Evolutionary conservation across 2,888 invertebrate species (phyloP), one percentile per base, ranked within the genome.

Genomic region (Spisula subtruncata): DNA sequence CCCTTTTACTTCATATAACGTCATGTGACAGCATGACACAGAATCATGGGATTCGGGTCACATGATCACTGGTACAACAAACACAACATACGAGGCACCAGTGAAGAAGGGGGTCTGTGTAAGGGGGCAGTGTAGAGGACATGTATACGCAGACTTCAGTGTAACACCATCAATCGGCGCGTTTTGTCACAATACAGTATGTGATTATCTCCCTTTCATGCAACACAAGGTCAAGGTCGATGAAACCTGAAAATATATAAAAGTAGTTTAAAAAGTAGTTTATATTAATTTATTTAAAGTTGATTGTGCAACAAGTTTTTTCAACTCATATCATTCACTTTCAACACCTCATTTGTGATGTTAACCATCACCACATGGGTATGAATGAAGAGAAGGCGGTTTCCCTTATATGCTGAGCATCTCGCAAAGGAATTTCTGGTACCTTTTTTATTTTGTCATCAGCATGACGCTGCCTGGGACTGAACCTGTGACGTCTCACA

Each of bases 161-260:
- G n/a, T 66, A 25, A 66, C n/a, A 66, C 8, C 2, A 16, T 75
- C 5, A 16, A 75, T 75, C 32, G 12, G 29, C 75, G 29, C 18
- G 35, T 25, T 51, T 10, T 75, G 75, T 75, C 75, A 75, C 75
- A 75, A 75, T 75, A 75, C 75, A 75, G 35, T 18, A 35, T 32
- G 35, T 35, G 32, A 35, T 75, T 75, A 35, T 75, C 35, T 75
- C 75, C 75, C 32, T 75, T 75, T n/a, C 25, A 25, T n/a, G 46
- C 6, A 1, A 25, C 35, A 41, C 56, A 18, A 10, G 18, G 54
- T 93, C 93, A 93, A 56, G 93, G 93, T 25, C 93, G 93, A 90
- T 93, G 93, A 86, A 92, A 93, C 87, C 93, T 93, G 88, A 54
- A 92, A 51, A 51, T 51, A 51, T 1, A 51, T 16, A 51, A 1